Evolutionary conservation across 2,888 invertebrate species (phyloP).

Genomic region (Chrysina gloriosa): DNA sequence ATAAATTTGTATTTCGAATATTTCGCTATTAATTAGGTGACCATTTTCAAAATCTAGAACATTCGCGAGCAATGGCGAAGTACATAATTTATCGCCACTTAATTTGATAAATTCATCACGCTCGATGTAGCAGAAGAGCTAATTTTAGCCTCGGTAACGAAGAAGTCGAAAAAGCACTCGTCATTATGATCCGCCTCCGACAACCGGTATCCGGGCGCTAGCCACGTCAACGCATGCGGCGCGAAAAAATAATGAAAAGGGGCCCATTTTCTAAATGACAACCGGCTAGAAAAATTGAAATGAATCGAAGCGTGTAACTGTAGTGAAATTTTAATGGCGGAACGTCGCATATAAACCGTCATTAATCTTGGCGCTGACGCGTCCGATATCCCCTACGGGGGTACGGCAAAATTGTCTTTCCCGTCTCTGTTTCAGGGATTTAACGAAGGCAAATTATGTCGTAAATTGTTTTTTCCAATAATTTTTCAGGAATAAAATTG

Average conservation of each 20-base stretch:
- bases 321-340: conserved; percentile 48
- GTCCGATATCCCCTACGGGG: not conserved
- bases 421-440: not conserved
- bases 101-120: conserved; percentile 23
- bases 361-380: conserved; percentile 21
- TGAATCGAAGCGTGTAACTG: conserved; percentile 50
- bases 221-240: not conserved
- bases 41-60: too few relatives aligned
- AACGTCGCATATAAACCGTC: conserved; percentile 44
- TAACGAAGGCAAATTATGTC: conserved; percentile 30
- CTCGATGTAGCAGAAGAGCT: conserved; percentile 18
- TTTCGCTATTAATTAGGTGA: too few relatives aligned
- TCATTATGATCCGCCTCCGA: not conserved
- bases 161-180: not conserved
- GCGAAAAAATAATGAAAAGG: conserved; percentile 19
- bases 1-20: too few relatives aligned
- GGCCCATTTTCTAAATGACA: conserved; percentile 48
- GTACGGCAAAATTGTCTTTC: conserved; percentile 4
- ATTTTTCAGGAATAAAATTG: conserved; percentile 11
- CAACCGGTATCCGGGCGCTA: not conserved
- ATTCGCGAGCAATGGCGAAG: not conserved
- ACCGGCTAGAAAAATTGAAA: conserved; percentile 51
- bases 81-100: conserved; percentile 23
- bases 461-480: conserved; percentile 32
- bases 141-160: not conserved